phyloP scores from a whole-genome alignment of 2,888 invertebrate species.

The Campoletis raptor region DNA sequence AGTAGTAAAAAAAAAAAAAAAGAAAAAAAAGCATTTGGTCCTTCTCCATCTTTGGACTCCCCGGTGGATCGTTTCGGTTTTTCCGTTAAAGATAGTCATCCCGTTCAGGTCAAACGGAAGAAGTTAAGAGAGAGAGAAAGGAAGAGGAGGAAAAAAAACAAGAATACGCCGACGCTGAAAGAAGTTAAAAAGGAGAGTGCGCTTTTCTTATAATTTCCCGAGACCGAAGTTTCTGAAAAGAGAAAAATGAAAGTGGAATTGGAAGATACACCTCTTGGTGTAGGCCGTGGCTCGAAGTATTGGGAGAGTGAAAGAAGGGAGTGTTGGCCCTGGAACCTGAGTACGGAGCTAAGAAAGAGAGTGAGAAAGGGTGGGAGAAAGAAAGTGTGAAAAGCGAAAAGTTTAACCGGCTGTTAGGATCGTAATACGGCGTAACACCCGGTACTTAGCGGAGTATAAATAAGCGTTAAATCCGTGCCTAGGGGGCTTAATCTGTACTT shows the following conservation, averaged over 20 bases:
- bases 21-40: constrained; percentile 59
- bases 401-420: constrained; percentile 77
- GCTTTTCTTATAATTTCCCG: constrained; percentile 25
- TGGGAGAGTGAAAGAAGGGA: background rate
- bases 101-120: background rate
- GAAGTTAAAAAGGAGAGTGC: background rate
- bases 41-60: constrained; percentile 45
- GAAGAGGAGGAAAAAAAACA: background rate
- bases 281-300: background rate
- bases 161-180: background rate
- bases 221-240: background rate
- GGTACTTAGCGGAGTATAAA: constrained; percentile 84
- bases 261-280: background rate
- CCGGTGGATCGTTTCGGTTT: constrained; percentile 55
- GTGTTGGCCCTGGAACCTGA: background rate
- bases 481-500: constrained; percentile 84
- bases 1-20: constrained; percentile 52
- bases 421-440: constrained; percentile 83
- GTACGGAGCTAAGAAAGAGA: constrained; percentile 1
- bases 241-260: background rate
- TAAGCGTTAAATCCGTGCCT: constrained; percentile 85
- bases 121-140: background rate
- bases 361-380: constrained; percentile 2
- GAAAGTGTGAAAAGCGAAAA: constrained; percentile 64
- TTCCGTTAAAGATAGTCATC: constrained; percentile 8